phyloP scores from a whole-genome alignment of 2,113 vertebrate genomes.

The Fukomys damarensis region DNA sequence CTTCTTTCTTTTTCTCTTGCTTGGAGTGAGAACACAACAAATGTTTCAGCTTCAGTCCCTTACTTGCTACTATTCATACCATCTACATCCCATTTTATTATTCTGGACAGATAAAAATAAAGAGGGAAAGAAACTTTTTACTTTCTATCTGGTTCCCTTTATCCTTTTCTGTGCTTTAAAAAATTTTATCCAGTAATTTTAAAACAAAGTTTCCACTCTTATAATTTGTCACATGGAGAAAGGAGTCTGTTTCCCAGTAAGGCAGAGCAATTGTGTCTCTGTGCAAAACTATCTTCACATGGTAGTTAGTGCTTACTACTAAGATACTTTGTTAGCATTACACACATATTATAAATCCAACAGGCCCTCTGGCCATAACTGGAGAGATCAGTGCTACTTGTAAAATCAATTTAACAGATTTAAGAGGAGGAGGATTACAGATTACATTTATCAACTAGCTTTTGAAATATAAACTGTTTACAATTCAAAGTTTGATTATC shows the following conservation, averaged over 20 bases:
- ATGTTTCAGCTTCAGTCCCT: neutral
- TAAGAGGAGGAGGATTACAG: neutral
- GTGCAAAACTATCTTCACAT: slow-evolving; percentile 8
- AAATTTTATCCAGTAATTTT: slow-evolving; percentile 43
- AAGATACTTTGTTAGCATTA: neutral
- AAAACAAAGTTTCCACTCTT: slow-evolving; percentile 27
- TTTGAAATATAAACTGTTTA: slow-evolving; percentile 18
- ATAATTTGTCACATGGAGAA: neutral
- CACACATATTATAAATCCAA: neutral
- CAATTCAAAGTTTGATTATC: slow-evolving; percentile 22
- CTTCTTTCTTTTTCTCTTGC: neutral
- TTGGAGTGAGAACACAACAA: neutral
- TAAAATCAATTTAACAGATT: slow-evolving; percentile 21
- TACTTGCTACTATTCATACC: neutral
- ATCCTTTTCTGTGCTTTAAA: slow-evolving; percentile 26
- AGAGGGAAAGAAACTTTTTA: neutral
- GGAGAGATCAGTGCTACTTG: neutral
- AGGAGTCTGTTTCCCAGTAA: neutral
- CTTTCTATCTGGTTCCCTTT: neutral
- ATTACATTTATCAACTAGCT: slow-evolving; percentile 10
- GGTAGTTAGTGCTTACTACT: neutral
- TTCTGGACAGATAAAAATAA: slow-evolving; percentile 28
- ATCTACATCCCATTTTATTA: neutral
- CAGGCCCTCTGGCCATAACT: neutral
- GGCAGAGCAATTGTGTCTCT: slow-evolving; percentile 32